Evolutionary conservation across 2,888 invertebrate genomes (phyloP), one percentile per base, ranked within the genome.

Genomic region (Ophonus ardosiacus): DNA sequence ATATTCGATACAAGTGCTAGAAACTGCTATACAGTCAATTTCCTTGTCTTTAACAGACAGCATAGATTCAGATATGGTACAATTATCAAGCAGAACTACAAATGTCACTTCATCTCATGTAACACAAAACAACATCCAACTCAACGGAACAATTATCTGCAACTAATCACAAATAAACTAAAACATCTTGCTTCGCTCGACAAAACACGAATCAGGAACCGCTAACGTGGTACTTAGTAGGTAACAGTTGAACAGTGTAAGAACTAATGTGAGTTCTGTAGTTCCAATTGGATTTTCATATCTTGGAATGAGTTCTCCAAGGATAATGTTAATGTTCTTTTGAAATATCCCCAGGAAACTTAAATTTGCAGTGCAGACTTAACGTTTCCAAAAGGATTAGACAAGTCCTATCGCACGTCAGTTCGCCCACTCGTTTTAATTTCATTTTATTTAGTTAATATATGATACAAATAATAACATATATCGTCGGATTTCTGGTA

Each of bases 81-180:
- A 63, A 63, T 63, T 63, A 63, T 63, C 59, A 59, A 6, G n/a
- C 8, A 59, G 15, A 59, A 59, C 59, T 59, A 59, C 18, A 59
- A 59, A 59, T 21, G 63, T 24, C 63, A 63, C 63, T 63, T 63
- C 21, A 63, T 21, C 63, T 63, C 63, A 63, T 24, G 63, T 24
- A 10, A 13, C 24, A 63, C 63, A 63, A 63, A 63, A 63, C 63
- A 63, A 21, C 59, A 17, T 56, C 15, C 7, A 59, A 59, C 63
- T 21, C 21, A 63, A 63, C 63, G 10, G 21, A 63, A 63, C 63
- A 63, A 63, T 63, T 63, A 63, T 63, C 63, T 63, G 63, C 63
- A 21, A 63, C 63, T 63, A 63, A 63, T 63, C 63, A 18, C 63
- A 63, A 63, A 63, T 63, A 63, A 21, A 63, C 21, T 21, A 63